phyloP scores from a whole-genome alignment of 2,113 vertebrate genomes.

The Elephantulus edwardii region DNA sequence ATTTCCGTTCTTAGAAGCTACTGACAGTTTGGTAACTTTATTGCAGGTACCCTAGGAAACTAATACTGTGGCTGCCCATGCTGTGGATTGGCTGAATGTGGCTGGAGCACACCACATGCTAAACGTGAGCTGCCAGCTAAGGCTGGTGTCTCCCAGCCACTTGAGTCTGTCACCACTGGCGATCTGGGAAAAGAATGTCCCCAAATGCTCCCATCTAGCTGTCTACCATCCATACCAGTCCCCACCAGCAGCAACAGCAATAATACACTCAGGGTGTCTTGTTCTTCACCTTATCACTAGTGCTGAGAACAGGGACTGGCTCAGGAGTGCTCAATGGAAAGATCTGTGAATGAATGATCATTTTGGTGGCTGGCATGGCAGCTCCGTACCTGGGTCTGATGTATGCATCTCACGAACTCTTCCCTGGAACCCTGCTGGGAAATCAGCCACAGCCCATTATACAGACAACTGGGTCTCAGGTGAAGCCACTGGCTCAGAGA shows the following conservation, averaged over 20 bases:
- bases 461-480: not conserved
- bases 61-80: not conserved
- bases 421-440: not conserved
- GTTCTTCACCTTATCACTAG: fast-evolving
- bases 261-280: no score
- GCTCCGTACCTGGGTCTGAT: fast-evolving
- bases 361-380: not conserved
- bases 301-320: not conserved
- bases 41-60: not conserved
- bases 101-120: no score
- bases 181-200: not conserved
- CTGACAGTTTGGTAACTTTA: not conserved
- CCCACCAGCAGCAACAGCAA: fast-evolving
- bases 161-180: not conserved
- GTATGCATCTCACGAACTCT: fast-evolving
- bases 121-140: not conserved
- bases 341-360: not conserved
- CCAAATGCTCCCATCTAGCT: not conserved
- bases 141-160: not conserved
- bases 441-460: not conserved
- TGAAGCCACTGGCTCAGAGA: not conserved
- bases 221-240: not conserved
- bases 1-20: not conserved
- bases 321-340: fast-evolving
- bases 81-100: fast-evolving